Percentiles rank a stretch among this genome's conserved stretches.
Conservation (phyloP, 2,113 vertebrate genomes). For the Lanius ludovicianus region DNA sequence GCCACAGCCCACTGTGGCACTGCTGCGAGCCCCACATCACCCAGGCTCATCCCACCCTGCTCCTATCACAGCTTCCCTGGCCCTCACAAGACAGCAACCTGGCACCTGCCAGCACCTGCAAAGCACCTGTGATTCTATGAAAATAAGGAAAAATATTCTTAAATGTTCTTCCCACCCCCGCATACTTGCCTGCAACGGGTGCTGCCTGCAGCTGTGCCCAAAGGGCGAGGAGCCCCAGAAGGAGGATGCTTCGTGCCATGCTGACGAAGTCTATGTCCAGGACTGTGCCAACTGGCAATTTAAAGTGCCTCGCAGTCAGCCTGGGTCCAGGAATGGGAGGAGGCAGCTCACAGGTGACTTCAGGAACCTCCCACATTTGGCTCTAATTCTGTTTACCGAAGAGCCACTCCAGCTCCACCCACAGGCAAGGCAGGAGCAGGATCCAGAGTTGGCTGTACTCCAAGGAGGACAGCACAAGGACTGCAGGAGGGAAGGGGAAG, state of each 20-base stretch:
- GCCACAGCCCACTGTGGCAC: not conserved
- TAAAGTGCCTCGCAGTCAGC: slow-evolving; percentile 11
- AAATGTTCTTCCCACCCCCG: not conserved
- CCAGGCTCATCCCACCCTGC: rapidly evolving
- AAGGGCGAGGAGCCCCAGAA: slow-evolving; percentile 26
- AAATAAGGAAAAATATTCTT: not conserved
- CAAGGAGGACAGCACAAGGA: not conserved
- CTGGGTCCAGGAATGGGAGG: not conserved
- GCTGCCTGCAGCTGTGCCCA: slow-evolving; percentile 12
- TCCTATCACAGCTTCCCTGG: rapidly evolving
- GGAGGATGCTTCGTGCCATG: not conserved
- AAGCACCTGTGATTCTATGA: not conserved
- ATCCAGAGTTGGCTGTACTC: not conserved
- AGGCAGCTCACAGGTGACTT: not conserved
- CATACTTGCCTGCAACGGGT: slow-evolving; percentile 11
- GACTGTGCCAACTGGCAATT: not conserved
- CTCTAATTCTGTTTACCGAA: not conserved
- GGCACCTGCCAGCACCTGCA: not conserved
- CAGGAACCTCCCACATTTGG: slow-evolving; percentile 31
- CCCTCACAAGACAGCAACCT: not conserved
- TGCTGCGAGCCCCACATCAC: rapidly evolving
- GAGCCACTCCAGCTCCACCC: slow-evolving; percentile 12
- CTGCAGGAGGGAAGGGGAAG: not conserved
- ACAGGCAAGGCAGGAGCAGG: not conserved
- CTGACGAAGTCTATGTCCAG: not conserved